Percentiles rank a stretch among this genome's conserved stretches.
These are phyloP conservation scores for Cephalopholis sonnerati DNA, from an alignment of 2,113 vertebrate genomes.

Conservation along the genomic window DNA sequence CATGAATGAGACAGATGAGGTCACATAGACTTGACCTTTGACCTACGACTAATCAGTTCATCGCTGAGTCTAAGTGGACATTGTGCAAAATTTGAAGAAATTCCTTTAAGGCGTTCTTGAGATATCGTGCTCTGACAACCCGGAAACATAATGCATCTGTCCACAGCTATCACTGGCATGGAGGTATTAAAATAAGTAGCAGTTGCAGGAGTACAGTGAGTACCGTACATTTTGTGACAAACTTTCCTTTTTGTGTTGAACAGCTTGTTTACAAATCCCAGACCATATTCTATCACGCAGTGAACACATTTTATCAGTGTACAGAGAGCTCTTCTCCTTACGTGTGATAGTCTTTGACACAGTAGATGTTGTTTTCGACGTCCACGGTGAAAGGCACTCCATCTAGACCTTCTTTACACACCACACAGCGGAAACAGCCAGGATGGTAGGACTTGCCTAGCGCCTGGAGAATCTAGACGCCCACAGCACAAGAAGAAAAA, in stretches of 20 bases:
- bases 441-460: conserved; percentile 98
- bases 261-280: conserved; percentile 3
- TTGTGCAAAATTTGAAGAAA: too few species aligned
- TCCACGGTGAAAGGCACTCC: conserved; percentile 99
- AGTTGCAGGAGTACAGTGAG: too few species aligned
- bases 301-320: neutral
- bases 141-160: too few species aligned
- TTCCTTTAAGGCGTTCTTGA: too few species aligned
- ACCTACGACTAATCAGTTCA: too few species aligned
- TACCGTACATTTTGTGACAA: neutral
- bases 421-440: conserved; percentile 97
- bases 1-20: too few species aligned
- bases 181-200: too few species aligned
- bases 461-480: conserved; percentile 94
- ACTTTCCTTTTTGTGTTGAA: neutral
- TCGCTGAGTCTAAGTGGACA: too few species aligned
- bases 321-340: conserved; percentile 79
- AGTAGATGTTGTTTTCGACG: conserved; percentile 98
- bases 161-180: too few species aligned
- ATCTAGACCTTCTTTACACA: conserved; percentile 96
- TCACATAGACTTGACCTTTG: too few species aligned
- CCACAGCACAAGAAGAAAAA: conserved; percentile 34
- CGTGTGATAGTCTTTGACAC: conserved; percentile 98
- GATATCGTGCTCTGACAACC: too few species aligned
- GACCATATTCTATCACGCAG: neutral